These are phyloP conservation scores for Kryphioiulus occultus DNA, from an alignment of 2,888 invertebrate genomes.

Conservation along the genomic window DNA sequence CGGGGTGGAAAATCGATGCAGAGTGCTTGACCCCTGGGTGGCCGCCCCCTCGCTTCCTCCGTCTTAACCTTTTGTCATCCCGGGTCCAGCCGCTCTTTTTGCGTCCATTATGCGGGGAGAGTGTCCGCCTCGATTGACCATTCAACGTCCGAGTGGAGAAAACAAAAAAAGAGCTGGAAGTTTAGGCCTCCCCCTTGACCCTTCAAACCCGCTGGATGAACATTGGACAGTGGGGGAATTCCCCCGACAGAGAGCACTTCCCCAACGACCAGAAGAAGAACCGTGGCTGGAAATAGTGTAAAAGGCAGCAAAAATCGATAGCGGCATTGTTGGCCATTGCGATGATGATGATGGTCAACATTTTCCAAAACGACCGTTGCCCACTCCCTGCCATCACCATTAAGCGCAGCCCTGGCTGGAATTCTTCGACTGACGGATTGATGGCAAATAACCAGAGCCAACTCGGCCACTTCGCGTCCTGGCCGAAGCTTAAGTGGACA, in stretches of 20 bases:
- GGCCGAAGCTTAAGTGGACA: constrained; percentile 3
- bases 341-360: constrained; percentile 41
- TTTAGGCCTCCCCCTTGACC: not conserved
- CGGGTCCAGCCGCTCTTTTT: not conserved
- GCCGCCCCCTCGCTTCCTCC: not conserved
- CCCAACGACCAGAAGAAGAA: not conserved
- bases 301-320: constrained; percentile 7
- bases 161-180: not conserved
- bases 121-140: not conserved
- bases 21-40: constrained; percentile 1
- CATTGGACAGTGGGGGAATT: not conserved
- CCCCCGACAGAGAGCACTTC: not conserved
- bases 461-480: not conserved
- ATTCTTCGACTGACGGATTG: not conserved
- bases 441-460: not conserved
- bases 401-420: not conserved
- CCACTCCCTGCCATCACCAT: constrained; percentile 25
- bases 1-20: not conserved
- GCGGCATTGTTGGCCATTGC: not conserved
- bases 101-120: not conserved
- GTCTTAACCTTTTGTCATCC: not conserved
- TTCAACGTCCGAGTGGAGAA: not conserved
- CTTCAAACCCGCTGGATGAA: not conserved
- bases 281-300: constrained; percentile 9
- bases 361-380: not conserved